Conservation (phyloP, 2,888 invertebrate species). For the Erynnis tages region DNA sequence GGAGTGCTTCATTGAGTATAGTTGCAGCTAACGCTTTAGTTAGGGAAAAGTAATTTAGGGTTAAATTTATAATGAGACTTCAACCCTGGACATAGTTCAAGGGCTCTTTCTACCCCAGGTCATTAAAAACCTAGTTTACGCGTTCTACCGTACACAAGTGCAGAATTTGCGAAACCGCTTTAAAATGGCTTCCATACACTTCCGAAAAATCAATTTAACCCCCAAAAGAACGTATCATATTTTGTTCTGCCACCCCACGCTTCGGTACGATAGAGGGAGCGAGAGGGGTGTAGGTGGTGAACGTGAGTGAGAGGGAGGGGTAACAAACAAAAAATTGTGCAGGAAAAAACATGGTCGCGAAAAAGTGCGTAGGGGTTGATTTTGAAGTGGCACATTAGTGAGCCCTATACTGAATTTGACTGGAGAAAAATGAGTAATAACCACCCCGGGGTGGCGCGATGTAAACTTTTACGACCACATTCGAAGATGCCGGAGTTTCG, state of each 20-base stretch:
- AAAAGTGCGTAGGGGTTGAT: conserved; percentile 72
- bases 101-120: conserved; percentile 19
- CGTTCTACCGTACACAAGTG: conserved; percentile 5
- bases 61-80: neutral
- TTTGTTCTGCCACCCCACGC: conserved; percentile 73
- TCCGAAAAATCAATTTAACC: conserved; percentile 77
- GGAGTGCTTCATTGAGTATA: too few relatives aligned
- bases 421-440: conserved; percentile 76
- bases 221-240: conserved; percentile 79
- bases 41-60: conserved; percentile 1
- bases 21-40: too few relatives aligned
- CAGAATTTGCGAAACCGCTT: conserved; percentile 40
- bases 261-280: conserved; percentile 53
- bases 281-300: conserved; percentile 40
- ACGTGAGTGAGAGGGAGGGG: conserved; percentile 42
- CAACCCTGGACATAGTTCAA: conserved; percentile 15
- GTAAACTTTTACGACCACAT: conserved; percentile 60
- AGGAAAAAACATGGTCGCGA: conserved; percentile 78
- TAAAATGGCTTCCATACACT: conserved; percentile 74
- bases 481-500: conserved; percentile 52
- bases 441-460: conserved; percentile 48
- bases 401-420: conserved; percentile 63
- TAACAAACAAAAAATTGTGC: conserved; percentile 70
- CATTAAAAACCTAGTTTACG: conserved; percentile 21
- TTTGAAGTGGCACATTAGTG: conserved; percentile 75